Evolutionary conservation across 2,797 vertebrate genomes (phyloP), one percentile per base, ranked within the genome.

Genomic region (Petrocephalus sullivani): DNA sequence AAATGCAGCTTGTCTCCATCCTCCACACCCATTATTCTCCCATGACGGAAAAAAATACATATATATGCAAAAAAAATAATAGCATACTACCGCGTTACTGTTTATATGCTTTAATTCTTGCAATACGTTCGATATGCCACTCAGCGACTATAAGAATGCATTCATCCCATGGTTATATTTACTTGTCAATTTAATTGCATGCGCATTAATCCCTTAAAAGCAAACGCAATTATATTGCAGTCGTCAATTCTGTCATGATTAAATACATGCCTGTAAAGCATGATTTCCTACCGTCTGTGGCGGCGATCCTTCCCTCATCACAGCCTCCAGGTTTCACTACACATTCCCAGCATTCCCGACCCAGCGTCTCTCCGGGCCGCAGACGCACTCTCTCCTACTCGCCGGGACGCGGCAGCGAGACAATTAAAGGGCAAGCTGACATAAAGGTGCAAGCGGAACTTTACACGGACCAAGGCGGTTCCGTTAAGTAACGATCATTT

Each of bases 311-410:
- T 92, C 92, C 92, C 90, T 92, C 78, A 94, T 93, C 92, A 92
- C 91, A 89, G 91, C 91, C 92, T 93, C 92, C 93, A 93, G 94
- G 94, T 93, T 95, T 94, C 95, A 94, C 91, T 92, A 94, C 75
- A 91, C 92, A 94, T 93, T 93, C 92, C 90, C 91, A 95, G 94
- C 94, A 95, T 95, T 89, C 84, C 56, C 84, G 54, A 78, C 94
- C 94, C 92, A 94, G 93, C 90, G 94, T 93, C 93, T 94, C 93
- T 95, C 95, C 95, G 96, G 96, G 93, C 93, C 91, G 92, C 93
- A 91, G 91, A 91, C 91, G 56, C 91, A 91, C 93, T 93, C 92
- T 90, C 89, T 87, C 93, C 92, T 92, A 93, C 92, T 90, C 92
- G 86, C 90, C 89, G 89, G 56, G 61, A 83, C 61, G 67, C 89